Evolutionary conservation across 2,888 invertebrate genomes (phyloP).

Genomic region (Agonopterix alstromeriana): DNA sequence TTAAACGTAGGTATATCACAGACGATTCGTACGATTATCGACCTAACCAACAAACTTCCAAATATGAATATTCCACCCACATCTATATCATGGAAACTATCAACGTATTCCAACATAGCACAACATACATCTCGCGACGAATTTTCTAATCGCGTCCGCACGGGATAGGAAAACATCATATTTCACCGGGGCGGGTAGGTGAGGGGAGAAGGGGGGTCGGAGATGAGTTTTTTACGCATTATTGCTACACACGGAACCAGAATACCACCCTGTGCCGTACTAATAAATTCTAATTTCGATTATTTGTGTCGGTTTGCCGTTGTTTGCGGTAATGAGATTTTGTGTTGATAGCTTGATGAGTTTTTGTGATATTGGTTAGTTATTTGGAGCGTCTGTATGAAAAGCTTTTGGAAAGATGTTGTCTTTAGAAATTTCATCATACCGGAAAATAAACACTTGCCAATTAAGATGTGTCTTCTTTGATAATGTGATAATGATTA

Average conservation of each 20-base stretch:
- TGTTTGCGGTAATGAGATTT: slow-evolving; percentile 1
- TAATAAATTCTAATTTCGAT: slow-evolving; percentile 70
- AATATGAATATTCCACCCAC: no score
- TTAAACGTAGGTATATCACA: no score
- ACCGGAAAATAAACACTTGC: no score
- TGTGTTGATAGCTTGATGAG: background rate
- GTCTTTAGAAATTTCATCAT: no score
- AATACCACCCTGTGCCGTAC: slow-evolving; percentile 52
- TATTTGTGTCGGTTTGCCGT: slow-evolving; percentile 38
- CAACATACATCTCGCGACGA: slow-evolving; percentile 43
- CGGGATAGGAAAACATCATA: slow-evolving; percentile 72
- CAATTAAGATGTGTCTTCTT: no score
- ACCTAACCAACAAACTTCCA: no score
- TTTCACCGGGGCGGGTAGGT: slow-evolving; percentile 49
- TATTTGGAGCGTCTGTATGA: no score
- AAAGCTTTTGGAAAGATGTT: no score
- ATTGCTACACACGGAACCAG: slow-evolving; percentile 60
- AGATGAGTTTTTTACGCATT: slow-evolving; percentile 77
- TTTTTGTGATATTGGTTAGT: background rate
- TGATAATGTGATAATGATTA: no score
- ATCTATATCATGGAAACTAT: slow-evolving; percentile 33
- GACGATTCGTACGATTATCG: no score
- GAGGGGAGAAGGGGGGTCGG: slow-evolving; percentile 33
- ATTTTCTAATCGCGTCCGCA: slow-evolving; percentile 74
- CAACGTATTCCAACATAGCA: slow-evolving; percentile 22